These are phyloP conservation scores for Corydoras maculifer DNA, from an alignment of 2,113 vertebrate species.

Conservation along the genomic window DNA sequence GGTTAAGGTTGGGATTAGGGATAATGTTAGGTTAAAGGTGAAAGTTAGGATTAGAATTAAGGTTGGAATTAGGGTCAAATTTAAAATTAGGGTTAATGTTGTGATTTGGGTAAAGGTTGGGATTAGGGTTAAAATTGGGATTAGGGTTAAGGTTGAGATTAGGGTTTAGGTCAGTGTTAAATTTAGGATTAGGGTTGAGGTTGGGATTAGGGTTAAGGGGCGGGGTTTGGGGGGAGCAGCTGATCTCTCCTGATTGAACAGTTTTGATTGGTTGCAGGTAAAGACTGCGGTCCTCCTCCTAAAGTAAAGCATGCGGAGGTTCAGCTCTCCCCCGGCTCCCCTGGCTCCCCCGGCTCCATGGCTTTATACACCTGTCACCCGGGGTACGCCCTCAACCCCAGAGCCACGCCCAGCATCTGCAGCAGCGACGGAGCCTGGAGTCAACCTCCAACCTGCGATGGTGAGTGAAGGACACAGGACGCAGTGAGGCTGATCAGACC, in stretches of 20 bases:
- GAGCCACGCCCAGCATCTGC: constrained; percentile 73
- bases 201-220: background rate
- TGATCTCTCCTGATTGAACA: background rate
- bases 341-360: constrained; percentile 71
- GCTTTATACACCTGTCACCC: constrained; percentile 74
- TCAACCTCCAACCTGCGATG: constrained; percentile 77
- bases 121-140: no score
- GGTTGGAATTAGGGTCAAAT: no score
- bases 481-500: no score
- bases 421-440: constrained; percentile 79
- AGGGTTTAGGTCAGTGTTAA: no score
- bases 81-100: no score
- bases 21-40: no score
- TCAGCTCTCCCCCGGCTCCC: constrained; percentile 73
- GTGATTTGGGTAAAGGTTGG: no score
- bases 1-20: no score
- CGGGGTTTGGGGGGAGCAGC: background rate
- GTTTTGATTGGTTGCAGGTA: constrained; percentile 56
- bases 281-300: constrained; percentile 74
- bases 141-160: no score
- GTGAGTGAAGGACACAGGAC: constrained; percentile 54
- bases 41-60: no score
- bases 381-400: constrained; percentile 70
- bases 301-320: constrained; percentile 75
- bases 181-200: no score